phyloP scores from a whole-genome alignment of 2,797 vertebrate genomes.

The Capromys pilorides region DNA sequence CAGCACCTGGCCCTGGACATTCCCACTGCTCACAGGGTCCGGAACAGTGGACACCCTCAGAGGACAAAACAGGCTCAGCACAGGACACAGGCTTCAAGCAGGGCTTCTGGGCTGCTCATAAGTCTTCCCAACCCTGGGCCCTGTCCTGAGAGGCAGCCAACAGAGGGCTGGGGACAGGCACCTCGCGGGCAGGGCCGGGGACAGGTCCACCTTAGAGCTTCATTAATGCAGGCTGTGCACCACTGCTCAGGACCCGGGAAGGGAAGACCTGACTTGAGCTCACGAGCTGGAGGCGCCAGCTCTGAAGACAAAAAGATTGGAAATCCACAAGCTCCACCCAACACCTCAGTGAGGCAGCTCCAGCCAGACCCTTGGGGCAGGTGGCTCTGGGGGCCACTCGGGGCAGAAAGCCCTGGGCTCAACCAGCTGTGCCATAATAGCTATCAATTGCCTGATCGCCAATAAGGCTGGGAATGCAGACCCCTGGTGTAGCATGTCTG shows the following conservation, averaged over 20 bases:
- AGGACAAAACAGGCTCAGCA: background rate
- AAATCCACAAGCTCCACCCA: background rate
- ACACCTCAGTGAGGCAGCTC: background rate
- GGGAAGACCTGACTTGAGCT: background rate
- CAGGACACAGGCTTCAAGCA: background rate
- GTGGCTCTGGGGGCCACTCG: background rate
- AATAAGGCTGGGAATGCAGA: background rate
- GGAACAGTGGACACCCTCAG: background rate
- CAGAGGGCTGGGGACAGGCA: background rate
- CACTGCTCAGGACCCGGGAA: background rate
- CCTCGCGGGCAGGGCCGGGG: background rate
- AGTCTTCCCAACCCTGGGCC: background rate
- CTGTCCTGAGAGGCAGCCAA: background rate
- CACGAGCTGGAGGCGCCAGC: background rate
- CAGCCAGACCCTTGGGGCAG: background rate
- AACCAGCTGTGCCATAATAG: background rate
- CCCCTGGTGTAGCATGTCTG: background rate
- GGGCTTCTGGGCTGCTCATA: background rate
- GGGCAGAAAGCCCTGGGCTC: background rate
- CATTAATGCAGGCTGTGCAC: background rate
- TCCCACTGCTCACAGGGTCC: background rate
- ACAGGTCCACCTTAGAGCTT: background rate
- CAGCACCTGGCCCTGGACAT: background rate
- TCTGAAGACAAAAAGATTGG: background rate
- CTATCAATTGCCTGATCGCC: background rate